phyloP scores from a whole-genome alignment of 2,888 invertebrate species.

The Ectemnius continuus region DNA sequence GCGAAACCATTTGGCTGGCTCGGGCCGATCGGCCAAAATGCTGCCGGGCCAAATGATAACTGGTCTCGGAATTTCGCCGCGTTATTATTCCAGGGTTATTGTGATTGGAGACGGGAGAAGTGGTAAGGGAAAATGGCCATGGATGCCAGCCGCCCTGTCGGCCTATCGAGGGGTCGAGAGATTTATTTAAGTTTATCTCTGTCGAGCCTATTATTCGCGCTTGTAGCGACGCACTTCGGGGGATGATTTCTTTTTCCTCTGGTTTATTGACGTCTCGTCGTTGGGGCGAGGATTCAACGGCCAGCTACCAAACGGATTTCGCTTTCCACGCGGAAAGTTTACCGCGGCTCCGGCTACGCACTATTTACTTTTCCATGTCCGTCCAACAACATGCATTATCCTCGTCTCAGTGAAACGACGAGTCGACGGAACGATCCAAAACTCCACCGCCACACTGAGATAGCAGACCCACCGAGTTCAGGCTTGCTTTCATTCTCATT shows the following conservation, averaged over 20 bases:
- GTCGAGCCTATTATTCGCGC: not conserved
- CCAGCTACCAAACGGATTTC: not conserved
- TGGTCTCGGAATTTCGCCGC: not conserved
- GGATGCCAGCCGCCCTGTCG: not conserved
- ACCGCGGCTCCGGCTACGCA: not conserved
- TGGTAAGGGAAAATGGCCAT: not conserved
- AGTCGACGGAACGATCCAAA: not conserved
- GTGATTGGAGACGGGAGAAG: not conserved
- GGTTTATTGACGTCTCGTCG: too few relatives aligned
- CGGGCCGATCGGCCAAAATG: too few relatives aligned
- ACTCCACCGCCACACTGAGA: not conserved
- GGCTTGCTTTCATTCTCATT: not conserved
- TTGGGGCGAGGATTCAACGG: too few relatives aligned
- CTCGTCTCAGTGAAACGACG: not conserved
- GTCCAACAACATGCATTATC: conserved; percentile 13
- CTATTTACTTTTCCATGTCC: not conserved
- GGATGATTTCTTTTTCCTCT: conserved; percentile 4
- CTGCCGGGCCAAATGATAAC: too few relatives aligned
- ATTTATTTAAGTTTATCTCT: conserved; percentile 7
- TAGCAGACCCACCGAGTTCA: not conserved
- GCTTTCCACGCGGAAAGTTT: not conserved
- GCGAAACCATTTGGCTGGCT: too few relatives aligned
- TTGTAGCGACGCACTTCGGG: not conserved
- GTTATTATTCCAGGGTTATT: not conserved
- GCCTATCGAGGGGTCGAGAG: not conserved